Percentiles rank a stretch among this genome's conserved stretches.
Evolutionary conservation across 2,113 vertebrate species (phyloP).

Genomic region (Megalops atlanticus): DNA sequence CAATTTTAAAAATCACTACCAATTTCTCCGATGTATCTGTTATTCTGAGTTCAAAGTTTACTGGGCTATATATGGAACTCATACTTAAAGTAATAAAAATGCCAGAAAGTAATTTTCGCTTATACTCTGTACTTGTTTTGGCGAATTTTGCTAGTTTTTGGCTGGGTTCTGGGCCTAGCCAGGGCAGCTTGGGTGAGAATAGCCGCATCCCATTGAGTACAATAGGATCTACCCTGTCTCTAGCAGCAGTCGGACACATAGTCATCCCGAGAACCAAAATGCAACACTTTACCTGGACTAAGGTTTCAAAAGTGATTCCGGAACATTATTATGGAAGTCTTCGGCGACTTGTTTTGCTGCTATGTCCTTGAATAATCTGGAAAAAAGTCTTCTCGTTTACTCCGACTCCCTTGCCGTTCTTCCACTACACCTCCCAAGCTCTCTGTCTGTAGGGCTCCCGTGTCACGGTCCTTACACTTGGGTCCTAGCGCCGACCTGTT

Average conservation of each 20-base stretch:
- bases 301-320: constrained; percentile 70
- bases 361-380: constrained; percentile 73
- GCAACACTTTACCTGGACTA: constrained; percentile 68
- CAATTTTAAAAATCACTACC: constrained; percentile 7
- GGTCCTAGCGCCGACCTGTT: constrained; percentile 63
- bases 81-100: not conserved
- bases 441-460: constrained; percentile 68
- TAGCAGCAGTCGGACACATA: constrained; percentile 62
- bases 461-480: constrained; percentile 51
- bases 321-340: constrained; percentile 68
- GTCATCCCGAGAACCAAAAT: constrained; percentile 61
- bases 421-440: constrained; percentile 78
- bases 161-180: constrained; percentile 71
- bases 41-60: not conserved
- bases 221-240: constrained; percentile 73
- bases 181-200: constrained; percentile 71
- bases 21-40: not conserved
- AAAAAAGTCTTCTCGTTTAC: constrained; percentile 76
- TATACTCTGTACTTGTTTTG: constrained; percentile 45
- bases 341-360: constrained; percentile 64
- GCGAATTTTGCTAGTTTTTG: constrained; percentile 46
- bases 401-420: constrained; percentile 76
- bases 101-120: not conserved
- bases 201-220: constrained; percentile 76
- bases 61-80: not conserved